phyloP scores from a whole-genome alignment of 2,888 invertebrate genomes.

The Lordiphosa fenestrarum region DNA sequence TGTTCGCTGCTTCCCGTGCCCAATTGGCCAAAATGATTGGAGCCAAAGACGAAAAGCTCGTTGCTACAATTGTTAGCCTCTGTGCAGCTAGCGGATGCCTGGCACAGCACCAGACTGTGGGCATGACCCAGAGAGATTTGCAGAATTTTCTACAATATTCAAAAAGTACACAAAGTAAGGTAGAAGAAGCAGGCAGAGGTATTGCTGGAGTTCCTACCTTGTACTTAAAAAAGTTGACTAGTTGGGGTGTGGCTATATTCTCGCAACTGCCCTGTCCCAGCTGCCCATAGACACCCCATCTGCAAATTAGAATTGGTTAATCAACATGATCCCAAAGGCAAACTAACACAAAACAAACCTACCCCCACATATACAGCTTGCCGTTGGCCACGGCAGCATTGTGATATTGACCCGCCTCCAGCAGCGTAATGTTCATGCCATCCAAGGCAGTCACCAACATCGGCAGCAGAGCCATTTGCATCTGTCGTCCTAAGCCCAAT shows the following conservation, averaged over 20 bases:
- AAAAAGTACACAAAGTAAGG: not conserved
- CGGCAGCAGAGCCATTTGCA: slow-evolving; percentile 85
- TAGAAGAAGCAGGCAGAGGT: not conserved
- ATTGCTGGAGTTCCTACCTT: slow-evolving; percentile 69
- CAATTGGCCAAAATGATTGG: slow-evolving; percentile 92
- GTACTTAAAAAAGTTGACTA: slow-evolving; percentile 80
- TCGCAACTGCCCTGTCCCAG: slow-evolving; percentile 91
- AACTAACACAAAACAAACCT: slow-evolving; percentile 30
- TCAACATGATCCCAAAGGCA: not conserved
- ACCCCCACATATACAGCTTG: slow-evolving; percentile 94
- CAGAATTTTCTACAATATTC: slow-evolving; percentile 76
- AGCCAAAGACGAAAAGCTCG: slow-evolving; percentile 90
- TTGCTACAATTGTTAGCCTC: slow-evolving; percentile 54
- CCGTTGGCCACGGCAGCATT: slow-evolving; percentile 90
- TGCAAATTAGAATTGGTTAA: slow-evolving; percentile 44
- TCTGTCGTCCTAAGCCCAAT: slow-evolving; percentile 86
- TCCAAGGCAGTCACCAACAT: slow-evolving; percentile 84
- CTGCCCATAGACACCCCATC: slow-evolving; percentile 97
- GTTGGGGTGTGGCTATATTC: slow-evolving; percentile 83
- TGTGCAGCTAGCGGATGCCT: slow-evolving; percentile 35
- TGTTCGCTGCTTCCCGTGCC: slow-evolving; percentile 83
- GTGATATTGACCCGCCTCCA: slow-evolving; percentile 95
- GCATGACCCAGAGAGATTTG: slow-evolving; percentile 81
- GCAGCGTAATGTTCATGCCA: slow-evolving; percentile 84
- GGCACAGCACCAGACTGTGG: slow-evolving; percentile 79